Conservation (phyloP, 2,888 invertebrate species). For the Tetropium fuscum region DNA sequence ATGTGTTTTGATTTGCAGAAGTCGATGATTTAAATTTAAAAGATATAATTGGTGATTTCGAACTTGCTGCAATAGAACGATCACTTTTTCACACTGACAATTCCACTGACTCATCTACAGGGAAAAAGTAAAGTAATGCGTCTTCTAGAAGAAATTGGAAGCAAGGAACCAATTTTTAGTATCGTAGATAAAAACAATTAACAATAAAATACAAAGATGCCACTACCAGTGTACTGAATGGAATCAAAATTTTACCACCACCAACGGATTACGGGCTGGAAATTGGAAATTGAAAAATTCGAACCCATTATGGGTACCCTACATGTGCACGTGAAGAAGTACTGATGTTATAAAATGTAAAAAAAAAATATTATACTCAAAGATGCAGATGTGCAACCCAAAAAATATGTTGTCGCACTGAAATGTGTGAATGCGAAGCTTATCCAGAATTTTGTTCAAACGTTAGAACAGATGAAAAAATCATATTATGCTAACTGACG, state of each 20-base stretch:
- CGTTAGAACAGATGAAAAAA: no score
- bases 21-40: conserved; percentile 1
- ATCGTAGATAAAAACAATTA: neutral
- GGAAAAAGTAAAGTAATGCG: conserved; percentile 21
- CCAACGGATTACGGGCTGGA: neutral
- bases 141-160: neutral
- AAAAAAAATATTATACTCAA: neutral
- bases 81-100: conserved; percentile 14
- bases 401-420: neutral
- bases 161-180: neutral
- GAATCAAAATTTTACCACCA: neutral
- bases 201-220: neutral
- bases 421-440: neutral
- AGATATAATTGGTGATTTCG: conserved; percentile 11
- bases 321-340: no score
- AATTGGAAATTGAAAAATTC: neutral
- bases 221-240: neutral
- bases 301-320: no score
- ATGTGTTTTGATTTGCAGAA: no score
- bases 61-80: conserved; percentile 15
- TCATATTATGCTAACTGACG: no score
- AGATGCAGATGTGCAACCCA: neutral
- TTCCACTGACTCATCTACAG: conserved; percentile 4
- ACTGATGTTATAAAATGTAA: no score
- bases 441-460: neutral